phyloP scores from a whole-genome alignment of 2,888 invertebrate genomes.

The Halictus quadricinctus region DNA sequence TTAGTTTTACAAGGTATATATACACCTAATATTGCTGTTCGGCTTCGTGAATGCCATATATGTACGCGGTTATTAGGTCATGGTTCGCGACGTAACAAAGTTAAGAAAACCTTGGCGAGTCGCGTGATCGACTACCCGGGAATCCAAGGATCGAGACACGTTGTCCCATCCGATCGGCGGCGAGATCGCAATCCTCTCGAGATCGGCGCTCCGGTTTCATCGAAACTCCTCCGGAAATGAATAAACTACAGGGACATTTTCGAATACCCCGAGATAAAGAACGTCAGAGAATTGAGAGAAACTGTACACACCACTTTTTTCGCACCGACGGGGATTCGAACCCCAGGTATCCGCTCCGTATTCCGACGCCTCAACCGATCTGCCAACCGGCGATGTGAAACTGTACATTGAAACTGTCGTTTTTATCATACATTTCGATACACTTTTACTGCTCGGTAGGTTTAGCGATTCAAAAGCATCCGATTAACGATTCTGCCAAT shows the following conservation, averaged over 20 bases:
- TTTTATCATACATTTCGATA: background rate
- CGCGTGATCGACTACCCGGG: background rate
- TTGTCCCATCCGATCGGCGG: background rate
- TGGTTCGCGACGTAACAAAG: conserved; percentile 53
- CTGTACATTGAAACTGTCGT: background rate
- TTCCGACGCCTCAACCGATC: too few relatives aligned
- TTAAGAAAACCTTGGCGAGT: conserved; percentile 20
- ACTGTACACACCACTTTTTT: too few relatives aligned
- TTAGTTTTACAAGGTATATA: conserved; percentile 77
- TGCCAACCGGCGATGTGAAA: background rate
- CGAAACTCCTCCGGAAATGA: background rate
- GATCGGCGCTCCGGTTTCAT: background rate
- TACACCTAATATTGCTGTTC: conserved; percentile 82
- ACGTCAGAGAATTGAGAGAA: background rate
- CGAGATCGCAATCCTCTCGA: background rate
- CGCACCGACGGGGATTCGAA: too few relatives aligned
- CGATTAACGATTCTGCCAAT: background rate
- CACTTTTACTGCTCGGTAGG: background rate
- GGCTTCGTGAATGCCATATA: conserved; percentile 75
- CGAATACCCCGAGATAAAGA: background rate
- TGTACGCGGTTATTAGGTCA: conserved; percentile 66
- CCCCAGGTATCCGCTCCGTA: too few relatives aligned
- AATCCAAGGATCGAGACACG: background rate
- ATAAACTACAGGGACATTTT: background rate
- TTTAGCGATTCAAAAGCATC: background rate